Base-by-base conservation (phyloP, 2,113 vertebrate species). In the Trinectes maculatus region DNA sequence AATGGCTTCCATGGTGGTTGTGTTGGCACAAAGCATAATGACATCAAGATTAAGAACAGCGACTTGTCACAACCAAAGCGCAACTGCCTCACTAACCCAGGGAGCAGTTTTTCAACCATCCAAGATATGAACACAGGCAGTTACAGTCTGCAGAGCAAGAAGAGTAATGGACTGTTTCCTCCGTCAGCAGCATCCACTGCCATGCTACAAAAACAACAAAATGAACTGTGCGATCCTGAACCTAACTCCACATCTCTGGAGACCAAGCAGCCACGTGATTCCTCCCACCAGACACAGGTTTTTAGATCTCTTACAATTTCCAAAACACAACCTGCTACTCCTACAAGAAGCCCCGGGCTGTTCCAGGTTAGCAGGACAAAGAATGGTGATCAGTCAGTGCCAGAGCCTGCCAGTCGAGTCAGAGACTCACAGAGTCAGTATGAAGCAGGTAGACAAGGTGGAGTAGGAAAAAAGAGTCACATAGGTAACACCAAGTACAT, bases 391-490 rank as follows among this genome's bases (percentile, higher is more conserved):
- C 85, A 91, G 63, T 91, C 90, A 0, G 9, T 67, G 0, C 68
- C 89, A 63, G 95, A 95, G 82, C 84, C 92, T 43, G 89, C 92
- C 77, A 94, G 92, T 3, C 89, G 93, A 37, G 94, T 92, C 19
- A 95, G 94, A 0, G 95, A 93, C 6, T 93, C 94, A 0, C 94
- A 94, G 48, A 95, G 92, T 82, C 87, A 92, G 31, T 94, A 95
- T 0, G 94, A 95, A 10, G 92, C 9, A 24, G 22, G 34, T n/a
- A n/a, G n/a, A n/a, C n/a, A n/a, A 52, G 33, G 8, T 4, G 49
- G 8, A 55, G 52, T 62, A n/a, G 58, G 70, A 21, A 26, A n/a
- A 44, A 8, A 39, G 9, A 65, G 91, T 46, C 82, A 89, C 4
- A 64, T 89, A 82, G 94, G 92, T 26, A 94, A 90, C 0, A 90